Evolutionary conservation across 2,888 invertebrate genomes (phyloP), one percentile per base, ranked within the genome.

Genomic region (Aradus depressus): DNA sequence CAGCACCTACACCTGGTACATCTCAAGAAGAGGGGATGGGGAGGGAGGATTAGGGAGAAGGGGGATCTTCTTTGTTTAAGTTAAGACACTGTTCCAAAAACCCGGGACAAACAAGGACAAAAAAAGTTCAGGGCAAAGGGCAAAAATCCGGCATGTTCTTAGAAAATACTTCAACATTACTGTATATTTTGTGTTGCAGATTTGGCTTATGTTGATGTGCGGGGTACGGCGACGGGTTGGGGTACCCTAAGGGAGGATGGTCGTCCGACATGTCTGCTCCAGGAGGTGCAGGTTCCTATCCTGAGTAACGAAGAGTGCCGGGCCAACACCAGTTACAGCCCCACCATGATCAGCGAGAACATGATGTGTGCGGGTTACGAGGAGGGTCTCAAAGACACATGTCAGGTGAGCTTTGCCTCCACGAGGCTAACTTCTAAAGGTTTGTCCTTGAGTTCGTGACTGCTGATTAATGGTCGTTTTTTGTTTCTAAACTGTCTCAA

Each of bases 361-460:
- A 91, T 90, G 90, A 64, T 89, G 66, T 89, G 88, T 63, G 88
- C 88, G 18, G 88, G 87, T 0, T 85, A 80, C 64, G 76, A 78
- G 0, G 74, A 77, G 53, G 88, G 88, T 10, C 71, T 76, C 62
- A 84, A 79, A 62, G 88, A 87, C 64, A 84, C 87, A 34, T 88
- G 87, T 65, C 87, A 87, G 76, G 86, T 86, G 67, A 66, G 65
- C 22, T n/a, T 16, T 25, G 1, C 8, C n/a, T n/a, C n/a, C n/a
- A n/a, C n/a, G n/a, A n/a, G n/a, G n/a, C n/a, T n/a, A n/a, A n/a
- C n/a, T n/a, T n/a, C n/a, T n/a, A n/a, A n/a, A n/a, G n/a, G n/a
- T n/a, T n/a, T n/a, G n/a, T n/a, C n/a, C n/a, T n/a, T n/a, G n/a
- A n/a, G n/a, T n/a, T n/a, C n/a, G n/a, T n/a, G n/a, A n/a, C n/a